Evolutionary conservation across 2,113 vertebrate genomes (phyloP), one percentile per base, ranked within the genome.

Genomic region (Albula glossodonta): DNA sequence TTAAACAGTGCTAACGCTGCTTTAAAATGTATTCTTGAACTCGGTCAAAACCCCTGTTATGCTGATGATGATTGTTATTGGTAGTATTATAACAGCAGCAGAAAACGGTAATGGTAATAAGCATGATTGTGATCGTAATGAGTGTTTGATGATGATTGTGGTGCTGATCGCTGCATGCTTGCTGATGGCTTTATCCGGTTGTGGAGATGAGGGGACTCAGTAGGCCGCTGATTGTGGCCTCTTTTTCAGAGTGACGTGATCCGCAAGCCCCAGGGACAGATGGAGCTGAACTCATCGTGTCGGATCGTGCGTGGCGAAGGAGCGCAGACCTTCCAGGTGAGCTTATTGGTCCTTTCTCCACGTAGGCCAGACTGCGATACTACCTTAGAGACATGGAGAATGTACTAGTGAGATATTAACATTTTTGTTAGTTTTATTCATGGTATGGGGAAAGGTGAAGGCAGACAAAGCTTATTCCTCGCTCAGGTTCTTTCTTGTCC

Each of bases 311-410:
- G 96, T 31, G 96, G 96, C 84, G 97, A 97, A 89, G 97, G 96
- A 87, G 96, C 96, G 0, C 96, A 97, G 87, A 97, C 96, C 0
- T 97, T 98, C 92, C 97, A 97, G 90, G 97, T 97, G 77, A 94
- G 93, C 31, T 41, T 41, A 41, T 41, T 0, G 49, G 84, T 53
- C 49, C 60, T 3, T 60, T 83, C 5, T 3, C 22, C 19, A 81
- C 80, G 6, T 25, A 19, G 25, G n/a, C 56, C 31, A 56, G 51
- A 82, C 70, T 7, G 70, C 7, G 8, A 31, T 11, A 5, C 70
- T 25, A n/a, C n/a, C 0, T n/a, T 74, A 74, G 19, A 70, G 17
- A 74, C 22, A 10, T 66, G 8, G 70, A 74, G n/a, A n/a, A 25
- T 17, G n/a, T n/a, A 41, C 70, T 31, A 9, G n/a, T 2, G 31